Evolutionary conservation across 2,888 invertebrate genomes (phyloP).

Genomic region (Xestia xanthographa): DNA sequence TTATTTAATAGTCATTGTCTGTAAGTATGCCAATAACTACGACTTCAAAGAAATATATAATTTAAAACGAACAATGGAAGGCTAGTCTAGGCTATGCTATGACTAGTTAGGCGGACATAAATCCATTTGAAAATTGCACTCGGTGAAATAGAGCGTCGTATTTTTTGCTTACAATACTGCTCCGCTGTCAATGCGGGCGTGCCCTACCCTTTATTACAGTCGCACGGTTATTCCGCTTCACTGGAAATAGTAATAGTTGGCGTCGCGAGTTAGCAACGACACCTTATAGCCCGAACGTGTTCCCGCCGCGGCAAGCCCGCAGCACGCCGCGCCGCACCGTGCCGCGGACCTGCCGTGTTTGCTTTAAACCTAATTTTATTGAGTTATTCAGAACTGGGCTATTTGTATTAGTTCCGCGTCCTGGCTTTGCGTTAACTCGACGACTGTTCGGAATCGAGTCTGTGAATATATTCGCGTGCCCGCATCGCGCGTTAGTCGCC

Average conservation of each 20-base stretch:
- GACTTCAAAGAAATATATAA: conserved; percentile 1
- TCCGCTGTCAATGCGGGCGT: conserved; percentile 64
- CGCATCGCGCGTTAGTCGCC: conserved; percentile 40
- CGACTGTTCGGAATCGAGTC: conserved; percentile 55
- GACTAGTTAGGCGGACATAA: conserved; percentile 39
- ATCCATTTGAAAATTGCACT: conserved; percentile 56
- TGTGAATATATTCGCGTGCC: conserved; percentile 55
- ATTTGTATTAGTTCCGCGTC: conserved; percentile 72
- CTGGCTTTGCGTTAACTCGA: conserved; percentile 63
- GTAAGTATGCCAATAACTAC: background rate
- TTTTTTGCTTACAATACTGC: conserved; percentile 43
- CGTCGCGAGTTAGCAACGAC: conserved; percentile 68
- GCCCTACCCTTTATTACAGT: conserved; percentile 71
- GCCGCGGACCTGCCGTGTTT: conserved; percentile 64
- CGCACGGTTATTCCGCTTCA: conserved; percentile 83
- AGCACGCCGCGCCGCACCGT: conserved; percentile 36
- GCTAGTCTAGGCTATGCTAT: conserved; percentile 34
- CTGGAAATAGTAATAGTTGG: conserved; percentile 80
- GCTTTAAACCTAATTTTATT: conserved; percentile 71
- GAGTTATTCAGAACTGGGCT: conserved; percentile 72
- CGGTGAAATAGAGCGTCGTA: conserved; percentile 55
- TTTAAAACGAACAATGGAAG: conserved; percentile 24
- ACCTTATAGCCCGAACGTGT: conserved; percentile 79
- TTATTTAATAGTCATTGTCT: conserved; percentile 4
- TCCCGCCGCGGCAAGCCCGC: conserved; percentile 43